Base-by-base conservation (phyloP, 2,888 invertebrate genomes). In the Sabatieria punctata region DNA sequence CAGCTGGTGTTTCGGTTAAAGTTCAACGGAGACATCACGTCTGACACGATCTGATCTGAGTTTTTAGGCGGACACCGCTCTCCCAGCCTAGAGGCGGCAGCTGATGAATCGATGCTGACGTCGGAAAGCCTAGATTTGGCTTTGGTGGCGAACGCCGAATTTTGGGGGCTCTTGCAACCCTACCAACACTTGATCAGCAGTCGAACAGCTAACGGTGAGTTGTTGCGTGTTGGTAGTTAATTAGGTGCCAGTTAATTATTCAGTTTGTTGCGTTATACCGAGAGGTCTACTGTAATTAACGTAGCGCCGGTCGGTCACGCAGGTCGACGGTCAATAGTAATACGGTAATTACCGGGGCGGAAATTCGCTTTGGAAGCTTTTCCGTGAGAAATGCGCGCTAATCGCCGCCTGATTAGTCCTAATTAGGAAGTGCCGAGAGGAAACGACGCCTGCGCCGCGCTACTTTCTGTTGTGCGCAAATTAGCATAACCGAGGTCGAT, bases 171-270 rank as follows among this genome's bases (percentile, higher is more conserved):
- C 40, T 68, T 86, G 49, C 86, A 88, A 63, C 85, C 86, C 0
- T 86, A 83, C 63, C 84, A 85, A 40, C 86, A 88, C 67, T 70
- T 86, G 13, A 85, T 85, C 65, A 84, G 85, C 2, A 85, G 85
- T 0, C 73, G 86, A 54, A 78, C 84, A 25, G 85, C 85, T 21
- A 81, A 83, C 52, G 86, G 82, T 79, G 65, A 49, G 49, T 51
- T 13, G 8, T 22, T 41, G 41, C 11, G 11, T 30, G 33, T 11
- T 11, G 15, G 33, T 30, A 15, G 33, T n/a, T n/a, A n/a, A n/a
- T n/a, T n/a, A n/a, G n/a, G n/a, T n/a, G n/a, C n/a, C n/a, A n/a
- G n/a, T n/a, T n/a, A n/a, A n/a, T n/a, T n/a, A n/a, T n/a, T n/a
- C n/a, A n/a, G n/a, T n/a, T n/a, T n/a, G n/a, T n/a, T n/a, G n/a